Percentiles rank a stretch among this genome's conserved stretches.
These are phyloP conservation scores for Anthopleura sola DNA, from an alignment of 64 coral and sea anemone species.

Conservation along the genomic window DNA sequence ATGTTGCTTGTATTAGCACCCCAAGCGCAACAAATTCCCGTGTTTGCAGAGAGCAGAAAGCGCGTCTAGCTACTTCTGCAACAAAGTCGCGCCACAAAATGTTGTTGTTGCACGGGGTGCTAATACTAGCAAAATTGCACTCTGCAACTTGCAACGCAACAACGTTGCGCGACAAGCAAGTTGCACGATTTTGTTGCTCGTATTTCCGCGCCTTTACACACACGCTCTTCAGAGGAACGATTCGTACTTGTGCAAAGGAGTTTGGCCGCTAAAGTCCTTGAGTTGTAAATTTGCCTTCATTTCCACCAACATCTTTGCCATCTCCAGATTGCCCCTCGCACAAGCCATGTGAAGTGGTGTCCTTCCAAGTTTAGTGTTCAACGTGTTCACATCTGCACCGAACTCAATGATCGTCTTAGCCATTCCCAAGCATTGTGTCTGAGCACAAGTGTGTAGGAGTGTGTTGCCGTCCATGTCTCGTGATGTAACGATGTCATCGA, in stretches of 20 bases:
- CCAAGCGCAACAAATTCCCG: no score
- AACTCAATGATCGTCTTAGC: not conserved
- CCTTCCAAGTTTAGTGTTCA: not conserved
- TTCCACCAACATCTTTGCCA: constrained; percentile 23
- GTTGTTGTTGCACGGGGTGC: no score
- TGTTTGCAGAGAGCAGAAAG: no score
- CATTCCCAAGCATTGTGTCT: not conserved
- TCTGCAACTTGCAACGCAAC: no score
- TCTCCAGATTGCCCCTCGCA: constrained; percentile 11
- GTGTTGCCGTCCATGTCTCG: not conserved
- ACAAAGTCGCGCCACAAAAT: no score
- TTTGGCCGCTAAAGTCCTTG: constrained; percentile 39
- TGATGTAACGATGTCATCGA: not conserved
- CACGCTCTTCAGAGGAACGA: no score
- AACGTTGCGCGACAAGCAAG: no score
- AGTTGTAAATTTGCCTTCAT: constrained; percentile 4
- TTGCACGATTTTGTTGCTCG: no score
- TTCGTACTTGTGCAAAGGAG: constrained; percentile 45
- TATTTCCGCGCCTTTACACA: no score
- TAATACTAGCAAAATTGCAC: no score
- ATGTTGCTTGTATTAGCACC: no score
- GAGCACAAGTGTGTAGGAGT: not conserved
- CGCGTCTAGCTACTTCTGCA: no score
- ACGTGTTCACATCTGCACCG: not conserved
- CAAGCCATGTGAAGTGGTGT: constrained; percentile 21